phyloP scores from a whole-genome alignment of 2,797 vertebrate genomes.

The Mus caroli region DNA sequence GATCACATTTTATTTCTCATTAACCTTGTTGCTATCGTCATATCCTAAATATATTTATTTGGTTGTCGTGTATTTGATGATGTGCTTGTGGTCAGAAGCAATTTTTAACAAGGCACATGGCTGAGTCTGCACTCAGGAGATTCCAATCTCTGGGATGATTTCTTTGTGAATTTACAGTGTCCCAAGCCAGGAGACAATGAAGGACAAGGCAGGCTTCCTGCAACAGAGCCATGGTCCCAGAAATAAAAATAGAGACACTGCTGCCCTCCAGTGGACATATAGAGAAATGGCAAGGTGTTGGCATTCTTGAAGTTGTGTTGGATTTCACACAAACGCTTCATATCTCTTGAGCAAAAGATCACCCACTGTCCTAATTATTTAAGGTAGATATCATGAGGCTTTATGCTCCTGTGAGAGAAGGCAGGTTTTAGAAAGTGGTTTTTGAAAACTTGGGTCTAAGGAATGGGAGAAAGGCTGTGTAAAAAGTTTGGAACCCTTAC shows the following conservation, averaged over 20 bases:
- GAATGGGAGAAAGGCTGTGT: background rate
- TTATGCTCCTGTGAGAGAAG: background rate
- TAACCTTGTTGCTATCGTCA: background rate
- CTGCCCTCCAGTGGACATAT: conserved; percentile 70
- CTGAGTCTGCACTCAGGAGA: background rate
- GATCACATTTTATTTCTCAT: background rate
- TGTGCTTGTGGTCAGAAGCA: background rate
- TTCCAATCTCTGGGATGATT: background rate
- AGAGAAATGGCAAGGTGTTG: background rate
- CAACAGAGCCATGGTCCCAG: fast-evolving
- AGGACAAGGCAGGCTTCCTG: fast-evolving
- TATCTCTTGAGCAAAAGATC: background rate
- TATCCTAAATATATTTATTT: background rate
- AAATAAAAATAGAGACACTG: conserved; percentile 9
- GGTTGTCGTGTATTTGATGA: conserved; percentile 11
- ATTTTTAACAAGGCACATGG: background rate
- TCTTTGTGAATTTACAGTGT: background rate
- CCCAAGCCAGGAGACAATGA: conserved; percentile 1
- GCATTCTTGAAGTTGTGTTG: background rate
- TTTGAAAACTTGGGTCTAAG: conserved; percentile 41
- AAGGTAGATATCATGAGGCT: background rate
- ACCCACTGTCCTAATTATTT: background rate
- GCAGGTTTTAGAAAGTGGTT: background rate
- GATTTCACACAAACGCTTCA: conserved; percentile 1
- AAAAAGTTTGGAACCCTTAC: background rate